phyloP scores from a whole-genome alignment of 2,888 invertebrate genomes.

The Agonopterix heracliana region DNA sequence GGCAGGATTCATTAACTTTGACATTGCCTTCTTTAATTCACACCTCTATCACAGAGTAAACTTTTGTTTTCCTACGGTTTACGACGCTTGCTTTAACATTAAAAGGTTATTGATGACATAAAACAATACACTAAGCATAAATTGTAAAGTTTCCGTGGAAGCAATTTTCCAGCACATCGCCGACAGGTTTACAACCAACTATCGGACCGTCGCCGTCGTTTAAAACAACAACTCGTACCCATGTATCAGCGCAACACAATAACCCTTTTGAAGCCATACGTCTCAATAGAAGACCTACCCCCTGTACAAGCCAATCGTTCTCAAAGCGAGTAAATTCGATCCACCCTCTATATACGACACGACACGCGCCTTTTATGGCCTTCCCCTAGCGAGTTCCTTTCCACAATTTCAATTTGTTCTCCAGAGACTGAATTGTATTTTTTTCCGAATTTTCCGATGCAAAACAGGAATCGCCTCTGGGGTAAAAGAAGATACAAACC shows the following conservation, averaged over 20 bases:
- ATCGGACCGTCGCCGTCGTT: no score
- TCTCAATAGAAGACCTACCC: constrained; percentile 3
- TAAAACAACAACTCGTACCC: background rate
- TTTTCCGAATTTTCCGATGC: constrained; percentile 42
- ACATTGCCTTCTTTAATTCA: no score
- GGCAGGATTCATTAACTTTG: no score
- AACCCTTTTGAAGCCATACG: background rate
- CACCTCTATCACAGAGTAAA: no score
- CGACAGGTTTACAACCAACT: no score
- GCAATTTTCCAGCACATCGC: background rate
- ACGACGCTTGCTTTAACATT: no score
- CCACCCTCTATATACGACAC: constrained; percentile 18
- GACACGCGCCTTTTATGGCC: constrained; percentile 33
- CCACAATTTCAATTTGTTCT: constrained; percentile 63
- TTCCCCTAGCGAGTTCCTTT: constrained; percentile 43
- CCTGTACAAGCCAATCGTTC: constrained; percentile 11
- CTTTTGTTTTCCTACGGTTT: no score
- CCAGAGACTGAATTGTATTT: constrained; percentile 43
- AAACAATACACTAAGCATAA: no score
- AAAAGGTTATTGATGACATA: no score
- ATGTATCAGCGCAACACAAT: constrained; percentile 4
- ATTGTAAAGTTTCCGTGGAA: no score
- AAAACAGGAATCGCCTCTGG: constrained; percentile 49
- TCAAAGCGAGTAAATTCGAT: no score
- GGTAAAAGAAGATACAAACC: constrained; percentile 8